Evolutionary conservation across 2,888 invertebrate genomes (phyloP), one percentile per base, ranked within the genome.

Genomic region (Acrocyrtus sp.): DNA sequence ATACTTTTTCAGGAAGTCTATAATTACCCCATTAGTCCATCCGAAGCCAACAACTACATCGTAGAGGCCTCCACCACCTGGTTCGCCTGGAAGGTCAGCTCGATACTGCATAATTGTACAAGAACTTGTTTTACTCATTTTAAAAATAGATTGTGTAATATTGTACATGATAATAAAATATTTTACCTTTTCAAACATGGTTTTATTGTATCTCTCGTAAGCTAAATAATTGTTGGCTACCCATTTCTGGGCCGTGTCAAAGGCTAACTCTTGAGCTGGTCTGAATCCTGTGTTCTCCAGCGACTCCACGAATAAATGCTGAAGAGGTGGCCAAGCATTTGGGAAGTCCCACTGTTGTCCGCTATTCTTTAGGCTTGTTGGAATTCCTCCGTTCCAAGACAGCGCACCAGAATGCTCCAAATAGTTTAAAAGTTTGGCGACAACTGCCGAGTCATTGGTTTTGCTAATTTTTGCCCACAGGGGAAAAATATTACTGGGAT

Each of bases 51-150:
- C 88, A 84, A 96, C 96, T 0, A 94, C 88, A 1, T 90, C 90
- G 83, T 97, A 97, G 83, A 97, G 96, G 0, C 97, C 96, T 0
- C 96, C 96, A 0, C 92, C 92, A 1, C 96, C 93, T 74, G 88
- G 87, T 24, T 87, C 87, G 5, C 91, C 92, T 3, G 88, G 86
- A 50, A 84, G 82, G 51, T 87, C 86, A 1, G 89, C 90, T 78
- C 91, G 89, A 81, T 92, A 92, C 90, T 90, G 21, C 8, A 12
- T 6, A 50, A n/a, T n/a, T n/a, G n/a, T 24, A 39, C 4, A 29
- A 47, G 27, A 15, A 24, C 29, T 10, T 34, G 24, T 6, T 60
- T 29, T 45, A 47, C 45, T 10, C n/a, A 21, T 3, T 45, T 45
- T 45, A 15, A 45, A 45, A 48, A 8, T 48, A n/a, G 27, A n/a